phyloP scores from a whole-genome alignment of 2,888 invertebrate genomes.

The Cataglyphis cursor region DNA sequence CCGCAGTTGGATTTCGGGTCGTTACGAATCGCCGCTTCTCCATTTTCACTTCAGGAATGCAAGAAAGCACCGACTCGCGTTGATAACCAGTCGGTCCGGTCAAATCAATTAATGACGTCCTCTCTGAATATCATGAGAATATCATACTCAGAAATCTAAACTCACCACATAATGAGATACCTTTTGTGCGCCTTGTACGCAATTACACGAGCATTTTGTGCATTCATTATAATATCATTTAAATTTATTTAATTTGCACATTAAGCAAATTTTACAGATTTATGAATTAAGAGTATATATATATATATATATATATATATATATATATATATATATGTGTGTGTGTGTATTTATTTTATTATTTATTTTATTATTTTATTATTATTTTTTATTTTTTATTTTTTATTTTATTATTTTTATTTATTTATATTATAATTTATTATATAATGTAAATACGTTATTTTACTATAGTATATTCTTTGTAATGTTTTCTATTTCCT shows the following conservation, averaged over 20 bases:
- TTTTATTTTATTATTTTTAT: no score
- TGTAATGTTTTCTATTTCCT: not conserved
- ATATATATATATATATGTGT: conserved; percentile 1
- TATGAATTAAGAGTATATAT: not conserved
- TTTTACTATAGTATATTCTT: not conserved
- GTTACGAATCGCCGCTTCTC: conserved; percentile 44
- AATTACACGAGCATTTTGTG: not conserved
- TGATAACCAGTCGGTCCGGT: conserved; percentile 30
- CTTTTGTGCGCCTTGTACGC: not conserved
- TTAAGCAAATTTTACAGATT: conserved; percentile 16
- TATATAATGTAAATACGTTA: not conserved
- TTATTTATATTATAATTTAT: not conserved
- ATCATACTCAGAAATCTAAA: not conserved
- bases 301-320: not conserved
- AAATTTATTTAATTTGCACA: not conserved
- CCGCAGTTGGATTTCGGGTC: conserved; percentile 68
- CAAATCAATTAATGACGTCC: conserved; percentile 59
- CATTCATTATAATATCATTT: not conserved
- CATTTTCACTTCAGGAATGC: conserved; percentile 78
- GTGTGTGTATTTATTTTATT: no score
- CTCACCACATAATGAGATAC: not conserved
- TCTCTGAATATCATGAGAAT: not conserved
- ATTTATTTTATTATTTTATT: no score
- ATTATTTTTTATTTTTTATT: no score
- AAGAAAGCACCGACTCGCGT: conserved; percentile 50